Conservation (phyloP, 2,888 invertebrate genomes). For the Euproctis similis region DNA sequence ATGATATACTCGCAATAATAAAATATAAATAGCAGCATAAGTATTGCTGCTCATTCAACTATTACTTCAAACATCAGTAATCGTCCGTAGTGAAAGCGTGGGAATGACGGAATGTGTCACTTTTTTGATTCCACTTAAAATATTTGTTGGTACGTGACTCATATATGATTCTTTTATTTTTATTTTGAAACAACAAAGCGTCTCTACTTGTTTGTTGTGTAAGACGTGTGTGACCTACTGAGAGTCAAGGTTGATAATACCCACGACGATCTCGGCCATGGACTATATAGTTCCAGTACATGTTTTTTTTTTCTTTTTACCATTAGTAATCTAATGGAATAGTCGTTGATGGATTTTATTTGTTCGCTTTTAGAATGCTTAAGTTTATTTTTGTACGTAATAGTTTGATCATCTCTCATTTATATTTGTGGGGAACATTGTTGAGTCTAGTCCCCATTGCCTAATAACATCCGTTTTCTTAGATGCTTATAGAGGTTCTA, state of each 20-base stretch:
- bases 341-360: conserved; percentile 4
- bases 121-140: conserved; percentile 10
- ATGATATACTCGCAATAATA: no score
- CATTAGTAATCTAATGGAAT: conserved; percentile 11
- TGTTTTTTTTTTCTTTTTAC: conserved; percentile 16
- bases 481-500: no score
- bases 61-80: conserved; percentile 6
- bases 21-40: no score
- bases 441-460: no score
- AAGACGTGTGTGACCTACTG: conserved; percentile 21
- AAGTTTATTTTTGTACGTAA: no score
- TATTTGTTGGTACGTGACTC: conserved; percentile 14
- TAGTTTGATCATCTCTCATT: no score
- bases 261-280: conserved; percentile 13
- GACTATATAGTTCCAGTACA: conserved; percentile 4
- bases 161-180: conserved; percentile 12
- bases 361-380: conserved; percentile 6
- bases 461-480: no score
- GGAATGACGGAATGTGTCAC: conserved; percentile 14
- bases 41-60: background rate
- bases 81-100: conserved; percentile 20
- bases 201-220: conserved; percentile 3
- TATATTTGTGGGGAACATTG: no score
- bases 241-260: conserved; percentile 24
- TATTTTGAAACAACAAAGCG: conserved; percentile 23